Conservation (phyloP, 2,888 invertebrate genomes). For the Monochamus alternatus region DNA sequence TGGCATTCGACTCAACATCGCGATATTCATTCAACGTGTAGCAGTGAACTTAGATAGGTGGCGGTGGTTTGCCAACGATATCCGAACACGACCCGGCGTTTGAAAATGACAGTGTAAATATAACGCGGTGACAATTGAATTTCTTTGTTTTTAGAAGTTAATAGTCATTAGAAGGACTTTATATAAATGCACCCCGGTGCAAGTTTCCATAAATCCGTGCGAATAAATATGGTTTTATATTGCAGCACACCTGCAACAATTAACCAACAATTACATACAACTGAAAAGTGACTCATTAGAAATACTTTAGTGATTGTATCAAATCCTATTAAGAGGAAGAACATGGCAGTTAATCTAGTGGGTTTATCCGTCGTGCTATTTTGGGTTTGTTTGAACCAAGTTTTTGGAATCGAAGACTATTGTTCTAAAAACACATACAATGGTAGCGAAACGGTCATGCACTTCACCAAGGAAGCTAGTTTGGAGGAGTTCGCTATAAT, state of each 20-base stretch:
- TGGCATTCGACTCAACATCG: conserved; percentile 1
- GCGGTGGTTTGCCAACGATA: neutral
- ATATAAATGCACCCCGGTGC: neutral
- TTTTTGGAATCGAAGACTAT: conserved; percentile 70
- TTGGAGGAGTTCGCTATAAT: conserved; percentile 80
- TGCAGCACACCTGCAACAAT: conserved; percentile 34
- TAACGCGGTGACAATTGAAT: conserved; percentile 33
- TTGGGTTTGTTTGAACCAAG: conserved; percentile 28
- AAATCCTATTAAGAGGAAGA: conserved; percentile 20
- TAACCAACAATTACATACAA: conserved; percentile 25
- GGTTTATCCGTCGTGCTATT: conserved; percentile 33
- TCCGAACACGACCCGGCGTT: conserved; percentile 27
- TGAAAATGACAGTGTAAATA: conserved; percentile 35
- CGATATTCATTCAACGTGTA: conserved; percentile 30
- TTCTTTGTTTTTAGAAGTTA: conserved; percentile 29
- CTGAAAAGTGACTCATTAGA: conserved; percentile 35
- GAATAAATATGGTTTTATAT: conserved; percentile 30
- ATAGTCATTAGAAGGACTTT: neutral
- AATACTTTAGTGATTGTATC: conserved; percentile 22
- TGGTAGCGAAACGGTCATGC: conserved; percentile 76
- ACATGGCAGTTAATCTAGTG: conserved; percentile 35
- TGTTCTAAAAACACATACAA: conserved; percentile 76
- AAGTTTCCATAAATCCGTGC: neutral
- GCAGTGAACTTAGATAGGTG: neutral
- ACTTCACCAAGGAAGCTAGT: conserved; percentile 83